Percentiles rank a stretch among this genome's conserved stretches.
phyloP scores from a whole-genome alignment of 2,113 vertebrate genomes.

The Microtus pennsylvanicus region DNA sequence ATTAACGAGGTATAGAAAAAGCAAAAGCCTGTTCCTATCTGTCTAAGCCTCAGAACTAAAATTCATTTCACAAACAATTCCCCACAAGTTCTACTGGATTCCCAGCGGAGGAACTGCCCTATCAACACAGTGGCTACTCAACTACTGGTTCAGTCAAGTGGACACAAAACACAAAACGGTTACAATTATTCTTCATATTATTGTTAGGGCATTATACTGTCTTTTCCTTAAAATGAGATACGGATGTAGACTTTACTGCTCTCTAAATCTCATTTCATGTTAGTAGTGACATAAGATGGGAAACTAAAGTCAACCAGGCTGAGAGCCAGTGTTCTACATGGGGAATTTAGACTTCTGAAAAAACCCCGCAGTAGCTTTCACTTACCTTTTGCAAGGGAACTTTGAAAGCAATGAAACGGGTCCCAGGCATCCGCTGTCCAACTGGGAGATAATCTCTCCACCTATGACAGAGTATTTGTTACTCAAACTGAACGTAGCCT shows the following conservation, averaged over 20 bases:
- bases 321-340: background rate
- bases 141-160: background rate
- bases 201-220: background rate
- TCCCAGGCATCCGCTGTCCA: slow-evolving; percentile 91
- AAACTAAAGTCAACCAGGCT: background rate
- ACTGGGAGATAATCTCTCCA: slow-evolving; percentile 92
- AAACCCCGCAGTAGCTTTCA: background rate
- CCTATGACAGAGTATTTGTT: slow-evolving; percentile 77
- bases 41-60: slow-evolving; percentile 29
- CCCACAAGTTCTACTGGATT: background rate
- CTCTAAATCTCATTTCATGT: slow-evolving; percentile 12
- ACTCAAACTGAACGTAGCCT: slow-evolving; percentile 11
- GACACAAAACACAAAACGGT: background rate
- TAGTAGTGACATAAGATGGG: background rate
- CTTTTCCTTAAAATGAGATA: slow-evolving; percentile 14
- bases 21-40: background rate
- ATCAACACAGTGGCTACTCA: background rate
- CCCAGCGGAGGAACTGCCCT: background rate
- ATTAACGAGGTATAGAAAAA: background rate
- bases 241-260: background rate
- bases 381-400: slow-evolving; percentile 93
- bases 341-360: slow-evolving; percentile 24
- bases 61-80: slow-evolving; percentile 18
- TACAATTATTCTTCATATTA: background rate
- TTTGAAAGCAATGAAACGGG: slow-evolving; percentile 95